These are phyloP conservation scores for Melanostigma gelatinosum DNA, from an alignment of 2,113 vertebrate genomes.

Conservation along the genomic window DNA sequence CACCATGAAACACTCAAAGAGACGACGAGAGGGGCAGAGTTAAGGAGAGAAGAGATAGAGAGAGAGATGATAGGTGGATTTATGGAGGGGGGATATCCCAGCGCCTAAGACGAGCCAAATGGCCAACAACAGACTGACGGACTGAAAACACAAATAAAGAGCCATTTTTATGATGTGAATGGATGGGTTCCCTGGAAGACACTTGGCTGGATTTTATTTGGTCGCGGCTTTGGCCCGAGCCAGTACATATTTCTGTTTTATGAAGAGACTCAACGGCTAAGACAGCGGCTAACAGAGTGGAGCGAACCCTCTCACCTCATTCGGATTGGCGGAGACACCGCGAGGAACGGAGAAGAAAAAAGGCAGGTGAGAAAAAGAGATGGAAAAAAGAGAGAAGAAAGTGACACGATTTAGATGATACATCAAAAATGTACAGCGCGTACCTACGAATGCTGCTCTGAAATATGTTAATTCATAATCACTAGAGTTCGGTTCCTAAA, in stretches of 20 bases:
- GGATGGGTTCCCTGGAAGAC: conserved; percentile 74
- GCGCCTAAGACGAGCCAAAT: conserved; percentile 74
- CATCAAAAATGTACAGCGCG: not conserved
- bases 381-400: not conserved
- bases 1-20: conserved; percentile 79
- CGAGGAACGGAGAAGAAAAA: not conserved
- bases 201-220: conserved; percentile 78
- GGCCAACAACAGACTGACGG: conserved; percentile 69
- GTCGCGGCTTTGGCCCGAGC: conserved; percentile 72
- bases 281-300: conserved; percentile 64
- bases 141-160: conserved; percentile 80
- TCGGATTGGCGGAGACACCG: conserved; percentile 24
- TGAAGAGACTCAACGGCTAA: conserved; percentile 76
- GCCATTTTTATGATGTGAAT: conserved; percentile 77
- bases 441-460: not conserved
- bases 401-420: not conserved
- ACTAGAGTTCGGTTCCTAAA: too few relatives aligned
- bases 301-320: conserved; percentile 58
- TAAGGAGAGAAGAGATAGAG: conserved; percentile 53
- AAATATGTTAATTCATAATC: not conserved
- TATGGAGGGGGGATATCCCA: conserved; percentile 69
- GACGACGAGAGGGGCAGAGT: conserved; percentile 60
- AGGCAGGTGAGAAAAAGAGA: conserved; percentile 5
- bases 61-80: conserved; percentile 71
- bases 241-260: conserved; percentile 82